Conservation (phyloP, 2,888 invertebrate species). For the Microplitis manilae region DNA sequence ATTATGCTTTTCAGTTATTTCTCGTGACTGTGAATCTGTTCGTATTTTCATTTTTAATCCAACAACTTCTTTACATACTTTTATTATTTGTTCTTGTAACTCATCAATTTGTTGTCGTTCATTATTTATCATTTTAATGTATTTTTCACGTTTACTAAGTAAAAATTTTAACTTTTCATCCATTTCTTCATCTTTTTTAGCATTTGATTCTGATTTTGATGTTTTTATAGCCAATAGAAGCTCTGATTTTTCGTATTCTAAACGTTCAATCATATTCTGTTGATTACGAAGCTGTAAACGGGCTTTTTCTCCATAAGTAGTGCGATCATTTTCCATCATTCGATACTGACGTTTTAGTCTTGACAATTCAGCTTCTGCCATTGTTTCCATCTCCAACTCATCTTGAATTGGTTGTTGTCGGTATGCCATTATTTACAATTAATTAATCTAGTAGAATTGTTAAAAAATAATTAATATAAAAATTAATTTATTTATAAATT, state of each 20-base stretch:
- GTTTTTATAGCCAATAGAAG: constrained; percentile 76
- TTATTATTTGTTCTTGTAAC: constrained; percentile 74
- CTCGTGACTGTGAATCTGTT: constrained; percentile 72
- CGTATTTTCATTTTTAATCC: constrained; percentile 69
- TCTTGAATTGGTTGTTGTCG: constrained; percentile 72
- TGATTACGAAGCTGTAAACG: constrained; percentile 79
- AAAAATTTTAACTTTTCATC: constrained; percentile 74
- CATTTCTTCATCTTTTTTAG: constrained; percentile 74
- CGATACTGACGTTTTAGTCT: constrained; percentile 86
- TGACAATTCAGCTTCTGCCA: constrained; percentile 84
- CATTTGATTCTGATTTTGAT: constrained; percentile 75
- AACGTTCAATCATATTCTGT: constrained; percentile 76
- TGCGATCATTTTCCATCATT: constrained; percentile 86
- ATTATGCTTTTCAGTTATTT: constrained; percentile 73
- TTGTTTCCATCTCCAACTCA: constrained; percentile 83
- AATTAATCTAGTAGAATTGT: neutral
- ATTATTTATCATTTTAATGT: constrained; percentile 73
- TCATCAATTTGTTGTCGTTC: constrained; percentile 74
- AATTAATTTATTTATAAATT: neutral
- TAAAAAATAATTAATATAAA: constrained; percentile 20
- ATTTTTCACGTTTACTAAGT: constrained; percentile 75
- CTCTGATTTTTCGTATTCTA: constrained; percentile 78
- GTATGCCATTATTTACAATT: constrained; percentile 60
- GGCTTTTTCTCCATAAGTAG: constrained; percentile 80
- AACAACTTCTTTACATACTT: constrained; percentile 72